These are phyloP conservation scores for Epiblema foenella DNA, from an alignment of 2,888 invertebrate species.

Conservation along the genomic window DNA sequence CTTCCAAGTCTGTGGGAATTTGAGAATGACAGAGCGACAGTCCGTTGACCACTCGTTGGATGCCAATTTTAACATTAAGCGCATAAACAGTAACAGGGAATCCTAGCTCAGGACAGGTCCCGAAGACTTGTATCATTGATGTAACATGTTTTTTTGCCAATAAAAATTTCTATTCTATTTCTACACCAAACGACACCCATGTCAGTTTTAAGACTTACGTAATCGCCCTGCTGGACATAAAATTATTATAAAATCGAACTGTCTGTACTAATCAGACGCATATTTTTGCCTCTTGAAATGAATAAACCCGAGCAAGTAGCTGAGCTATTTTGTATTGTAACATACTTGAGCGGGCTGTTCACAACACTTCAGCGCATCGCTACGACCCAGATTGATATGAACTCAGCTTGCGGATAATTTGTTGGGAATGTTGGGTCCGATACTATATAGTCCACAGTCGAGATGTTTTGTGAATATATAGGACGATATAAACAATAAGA, in stretches of 20 bases:
- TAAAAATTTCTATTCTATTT: no score
- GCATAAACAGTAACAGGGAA: no score
- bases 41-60: no score
- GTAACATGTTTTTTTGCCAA: no score
- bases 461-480: neutral
- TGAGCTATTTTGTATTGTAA: slow-evolving; percentile 6
- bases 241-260: neutral
- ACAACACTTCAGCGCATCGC: neutral
- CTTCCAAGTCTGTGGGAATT: no score
- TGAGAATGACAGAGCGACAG: no score
- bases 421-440: neutral
- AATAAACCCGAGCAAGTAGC: slow-evolving; percentile 27
- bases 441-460: neutral
- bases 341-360: neutral
- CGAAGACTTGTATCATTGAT: no score
- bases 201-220: neutral
- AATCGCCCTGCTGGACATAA: neutral
- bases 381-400: neutral
- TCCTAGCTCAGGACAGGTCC: no score
- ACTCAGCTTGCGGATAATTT: neutral
- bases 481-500: slow-evolving; percentile 26
- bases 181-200: no score
- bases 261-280: slow-evolving; percentile 6
- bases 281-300: slow-evolving; percentile 33
- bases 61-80: no score